Evolutionary conservation across 2,888 invertebrate species (phyloP).

Genomic region (Epinotia brunnichana): DNA sequence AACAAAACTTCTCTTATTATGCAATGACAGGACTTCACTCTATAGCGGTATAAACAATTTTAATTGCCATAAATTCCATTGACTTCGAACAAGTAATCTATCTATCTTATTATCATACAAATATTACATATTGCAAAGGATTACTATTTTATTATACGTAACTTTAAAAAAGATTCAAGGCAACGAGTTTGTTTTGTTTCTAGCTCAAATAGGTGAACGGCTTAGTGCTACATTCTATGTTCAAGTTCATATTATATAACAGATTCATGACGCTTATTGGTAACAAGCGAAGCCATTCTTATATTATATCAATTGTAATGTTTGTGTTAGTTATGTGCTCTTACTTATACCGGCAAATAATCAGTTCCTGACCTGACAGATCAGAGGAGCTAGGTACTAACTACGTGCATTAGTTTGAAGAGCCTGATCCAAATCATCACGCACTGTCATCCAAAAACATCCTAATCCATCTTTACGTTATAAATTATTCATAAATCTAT

Average conservation of each 20-base stretch:
- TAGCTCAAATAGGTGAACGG: constrained; percentile 59
- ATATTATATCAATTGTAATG: constrained; percentile 23
- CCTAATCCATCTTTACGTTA: constrained; percentile 10
- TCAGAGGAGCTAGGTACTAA: constrained; percentile 35
- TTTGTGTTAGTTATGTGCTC: constrained; percentile 28
- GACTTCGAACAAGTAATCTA: constrained; percentile 66
- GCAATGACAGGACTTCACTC: constrained; percentile 57
- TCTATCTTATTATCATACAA: constrained; percentile 62
- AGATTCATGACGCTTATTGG: constrained; percentile 30
- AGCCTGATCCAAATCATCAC: constrained; percentile 27
- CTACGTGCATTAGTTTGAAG: constrained; percentile 18
- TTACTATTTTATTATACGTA: constrained; percentile 57
- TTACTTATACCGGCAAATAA: constrained; percentile 40
- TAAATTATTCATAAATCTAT: constrained; percentile 32
- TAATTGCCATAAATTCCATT: constrained; percentile 64
- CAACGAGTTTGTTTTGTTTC: constrained; percentile 74
- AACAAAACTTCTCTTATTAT: constrained; percentile 65
- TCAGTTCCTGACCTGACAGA: constrained; percentile 38
- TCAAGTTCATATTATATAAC: constrained; percentile 19
- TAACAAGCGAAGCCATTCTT: constrained; percentile 39
- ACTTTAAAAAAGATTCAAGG: constrained; percentile 73
- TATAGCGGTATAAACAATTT: constrained; percentile 62
- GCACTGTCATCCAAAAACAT: constrained; percentile 2
- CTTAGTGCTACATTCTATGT: constrained; percentile 36
- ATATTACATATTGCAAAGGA: constrained; percentile 66